Evolutionary conservation across 2,888 invertebrate genomes (phyloP).

Genomic region (Lochmaea crataegi): DNA sequence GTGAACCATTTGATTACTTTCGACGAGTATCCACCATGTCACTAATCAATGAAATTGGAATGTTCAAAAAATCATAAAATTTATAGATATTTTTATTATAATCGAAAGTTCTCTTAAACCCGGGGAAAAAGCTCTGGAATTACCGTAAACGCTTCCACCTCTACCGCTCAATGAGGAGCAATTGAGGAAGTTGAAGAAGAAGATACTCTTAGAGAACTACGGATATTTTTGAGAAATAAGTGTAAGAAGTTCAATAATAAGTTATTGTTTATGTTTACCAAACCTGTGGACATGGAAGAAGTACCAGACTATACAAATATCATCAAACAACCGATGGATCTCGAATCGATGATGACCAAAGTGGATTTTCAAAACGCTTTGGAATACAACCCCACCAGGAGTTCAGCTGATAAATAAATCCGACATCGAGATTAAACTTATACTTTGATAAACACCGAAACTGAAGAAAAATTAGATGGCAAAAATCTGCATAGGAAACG

Average conservation of each 20-base stretch:
- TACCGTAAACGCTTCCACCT: constrained; percentile 68
- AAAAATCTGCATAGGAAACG: constrained; percentile 59
- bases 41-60: too few relatives aligned
- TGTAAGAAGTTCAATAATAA: constrained; percentile 84
- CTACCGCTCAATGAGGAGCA: constrained; percentile 69
- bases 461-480: constrained; percentile 50
- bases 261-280: constrained; percentile 87
- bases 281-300: constrained; percentile 88
- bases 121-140: constrained; percentile 51
- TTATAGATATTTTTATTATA: too few relatives aligned
- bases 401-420: constrained; percentile 83
- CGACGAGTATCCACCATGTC: constrained; percentile 62
- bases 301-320: constrained; percentile 89
- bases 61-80: too few relatives aligned
- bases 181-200: constrained; percentile 76
- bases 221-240: constrained; percentile 88
- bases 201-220: constrained; percentile 81
- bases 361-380: constrained; percentile 89
- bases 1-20: constrained; percentile 61
- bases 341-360: constrained; percentile 93
- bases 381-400: constrained; percentile 89
- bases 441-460: constrained; percentile 84
- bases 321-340: constrained; percentile 88
- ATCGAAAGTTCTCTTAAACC: constrained; percentile 68
- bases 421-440: constrained; percentile 90